Percentiles rank a stretch among this genome's conserved stretches.
These are phyloP conservation scores for Dugesia japonica DNA, from an alignment of 2,888 invertebrate genomes.

Conservation along the genomic window DNA sequence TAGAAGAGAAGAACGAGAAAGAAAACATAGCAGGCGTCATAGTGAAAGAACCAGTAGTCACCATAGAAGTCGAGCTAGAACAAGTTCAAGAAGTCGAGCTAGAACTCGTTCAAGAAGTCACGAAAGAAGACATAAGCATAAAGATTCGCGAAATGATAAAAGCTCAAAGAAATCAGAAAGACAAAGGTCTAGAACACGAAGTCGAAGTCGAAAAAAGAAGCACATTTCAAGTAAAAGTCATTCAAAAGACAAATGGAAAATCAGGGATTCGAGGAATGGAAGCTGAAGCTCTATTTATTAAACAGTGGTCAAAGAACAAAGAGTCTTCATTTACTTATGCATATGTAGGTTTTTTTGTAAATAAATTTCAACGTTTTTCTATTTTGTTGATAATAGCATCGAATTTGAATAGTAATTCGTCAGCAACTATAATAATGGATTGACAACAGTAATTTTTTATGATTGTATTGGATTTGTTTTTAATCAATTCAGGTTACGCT, in stretches of 20 bases:
- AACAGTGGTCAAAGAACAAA: no score
- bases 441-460: no score
- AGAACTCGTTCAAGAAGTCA: neutral
- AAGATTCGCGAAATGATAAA: neutral
- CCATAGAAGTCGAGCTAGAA: neutral
- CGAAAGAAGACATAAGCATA: neutral
- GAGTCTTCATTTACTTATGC: neutral
- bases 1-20: neutral
- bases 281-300: no score
- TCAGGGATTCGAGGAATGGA: no score
- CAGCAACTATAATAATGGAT: no score
- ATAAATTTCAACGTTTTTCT: slow-evolving; percentile 8
- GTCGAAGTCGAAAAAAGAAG: neutral
- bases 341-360: slow-evolving; percentile 11
- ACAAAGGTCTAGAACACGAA: neutral
- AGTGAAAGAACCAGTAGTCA: neutral
- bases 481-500: no score
- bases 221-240: neutral
- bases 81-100: neutral
- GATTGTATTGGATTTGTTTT: no score
- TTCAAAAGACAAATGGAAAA: neutral
- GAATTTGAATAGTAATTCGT: no score
- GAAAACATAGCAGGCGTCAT: neutral
- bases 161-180: neutral
- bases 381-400: neutral